phyloP scores from a whole-genome alignment of 1,140 invertebrate species.

The Drosophila murphyi region DNA sequence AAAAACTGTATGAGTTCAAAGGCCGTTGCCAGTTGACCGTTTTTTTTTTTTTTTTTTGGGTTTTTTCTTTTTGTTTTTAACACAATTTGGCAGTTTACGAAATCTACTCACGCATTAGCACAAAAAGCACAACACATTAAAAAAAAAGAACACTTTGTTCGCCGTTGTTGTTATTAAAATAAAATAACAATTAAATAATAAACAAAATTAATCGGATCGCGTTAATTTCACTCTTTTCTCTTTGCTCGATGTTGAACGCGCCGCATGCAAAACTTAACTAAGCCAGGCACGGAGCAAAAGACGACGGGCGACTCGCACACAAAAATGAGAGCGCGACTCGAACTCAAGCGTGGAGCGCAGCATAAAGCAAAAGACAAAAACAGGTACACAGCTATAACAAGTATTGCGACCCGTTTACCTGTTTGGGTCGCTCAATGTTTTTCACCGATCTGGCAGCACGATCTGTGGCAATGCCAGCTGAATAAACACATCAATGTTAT shows the following conservation, averaged over 20 bases:
- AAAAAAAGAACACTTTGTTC: constrained; percentile 14
- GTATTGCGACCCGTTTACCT: constrained; percentile 45
- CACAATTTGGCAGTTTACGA: constrained; percentile 22
- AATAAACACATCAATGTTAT: background rate
- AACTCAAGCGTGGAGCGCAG: constrained; percentile 9
- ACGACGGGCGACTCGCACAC: background rate
- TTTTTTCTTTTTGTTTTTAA: constrained; percentile 1
- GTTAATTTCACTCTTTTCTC: constrained; percentile 30
- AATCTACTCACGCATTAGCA: constrained; percentile 36
- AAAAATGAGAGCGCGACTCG: constrained; percentile 17
- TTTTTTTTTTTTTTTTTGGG: background rate
- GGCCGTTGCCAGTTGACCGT: constrained; percentile 51
- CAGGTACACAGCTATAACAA: constrained; percentile 49
- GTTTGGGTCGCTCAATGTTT: constrained; percentile 15
- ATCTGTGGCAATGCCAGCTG: background rate
- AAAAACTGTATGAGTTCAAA: constrained; percentile 61
- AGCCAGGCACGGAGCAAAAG: constrained; percentile 16
- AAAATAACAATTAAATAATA: constrained; percentile 22
- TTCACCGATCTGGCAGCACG: constrained; percentile 13
- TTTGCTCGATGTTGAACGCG: constrained; percentile 50
- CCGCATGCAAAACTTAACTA: constrained; percentile 67
- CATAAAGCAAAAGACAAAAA: constrained; percentile 19
- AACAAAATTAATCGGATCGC: constrained; percentile 37
- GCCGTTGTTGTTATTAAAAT: constrained; percentile 20
- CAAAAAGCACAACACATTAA: background rate